A percentile compares a stretch with the other conserved stretches of the same genome.
Conservation (phyloP, 2,888 invertebrate species). For the Acanthoscelides obtectus region DNA sequence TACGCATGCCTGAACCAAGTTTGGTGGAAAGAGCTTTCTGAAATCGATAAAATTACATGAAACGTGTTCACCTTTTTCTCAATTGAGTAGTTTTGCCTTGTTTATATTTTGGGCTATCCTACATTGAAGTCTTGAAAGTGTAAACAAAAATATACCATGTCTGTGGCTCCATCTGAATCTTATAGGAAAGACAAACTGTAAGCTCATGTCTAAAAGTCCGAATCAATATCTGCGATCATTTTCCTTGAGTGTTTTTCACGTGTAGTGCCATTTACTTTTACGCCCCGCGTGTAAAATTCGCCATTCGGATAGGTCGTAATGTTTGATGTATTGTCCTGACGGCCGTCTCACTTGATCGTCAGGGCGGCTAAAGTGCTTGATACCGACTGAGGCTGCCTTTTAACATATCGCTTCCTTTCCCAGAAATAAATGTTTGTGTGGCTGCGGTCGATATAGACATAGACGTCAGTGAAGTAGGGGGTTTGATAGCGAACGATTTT, state of each 20-base stretch:
- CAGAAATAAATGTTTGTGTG: neutral
- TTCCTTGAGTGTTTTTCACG: conserved; percentile 12
- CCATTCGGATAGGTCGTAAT: conserved; percentile 5
- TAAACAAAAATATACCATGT: too few relatives aligned
- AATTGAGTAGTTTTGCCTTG: too few relatives aligned
- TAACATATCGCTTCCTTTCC: neutral
- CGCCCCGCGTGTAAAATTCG: conserved; percentile 16
- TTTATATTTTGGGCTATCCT: too few relatives aligned
- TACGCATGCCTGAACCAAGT: too few relatives aligned
- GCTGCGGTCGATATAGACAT: neutral
- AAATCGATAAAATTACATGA: too few relatives aligned
- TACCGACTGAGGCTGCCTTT: neutral
- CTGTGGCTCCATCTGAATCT: too few relatives aligned
- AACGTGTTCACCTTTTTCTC: too few relatives aligned
- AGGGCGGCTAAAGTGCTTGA: neutral
- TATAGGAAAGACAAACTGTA: neutral
- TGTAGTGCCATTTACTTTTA: conserved; percentile 19
- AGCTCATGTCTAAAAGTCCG: neutral
- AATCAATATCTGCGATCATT: conserved; percentile 13
- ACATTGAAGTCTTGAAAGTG: too few relatives aligned
- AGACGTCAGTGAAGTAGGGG: neutral
- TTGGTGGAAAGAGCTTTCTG: too few relatives aligned
- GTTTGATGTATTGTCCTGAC: conserved; percentile 12
- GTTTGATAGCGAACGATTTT: too few relatives aligned
- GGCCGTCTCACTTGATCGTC: neutral